Evolutionary conservation across 2,113 vertebrate species (phyloP).

Genomic region (Mobula birostris): DNA sequence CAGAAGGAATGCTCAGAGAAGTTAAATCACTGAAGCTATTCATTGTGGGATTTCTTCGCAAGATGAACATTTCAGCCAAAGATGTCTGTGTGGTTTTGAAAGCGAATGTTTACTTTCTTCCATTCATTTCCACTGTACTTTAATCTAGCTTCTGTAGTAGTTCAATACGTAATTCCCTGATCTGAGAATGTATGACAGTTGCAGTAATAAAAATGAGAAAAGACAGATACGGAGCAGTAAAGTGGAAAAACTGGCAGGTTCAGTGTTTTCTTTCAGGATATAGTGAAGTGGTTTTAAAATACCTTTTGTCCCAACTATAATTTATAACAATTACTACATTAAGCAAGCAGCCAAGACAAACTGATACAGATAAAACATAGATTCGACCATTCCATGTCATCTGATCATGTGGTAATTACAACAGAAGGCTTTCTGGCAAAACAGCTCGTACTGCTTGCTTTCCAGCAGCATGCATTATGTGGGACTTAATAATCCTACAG

Average conservation of each 20-base stretch:
- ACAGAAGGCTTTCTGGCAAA: neutral
- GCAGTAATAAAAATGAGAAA: neutral
- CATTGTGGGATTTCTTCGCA: neutral
- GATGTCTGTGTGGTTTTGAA: neutral
- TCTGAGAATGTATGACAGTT: neutral
- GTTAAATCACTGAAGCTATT: neutral
- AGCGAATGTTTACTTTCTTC: neutral
- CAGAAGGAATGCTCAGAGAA: neutral
- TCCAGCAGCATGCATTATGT: neutral
- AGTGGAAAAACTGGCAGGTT: conserved; percentile 9
- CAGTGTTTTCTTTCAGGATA: neutral
- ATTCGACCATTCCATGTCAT: conserved; percentile 5
- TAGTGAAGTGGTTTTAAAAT: conserved; percentile 13
- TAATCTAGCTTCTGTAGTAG: neutral
- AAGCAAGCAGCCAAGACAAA: conserved; percentile 8
- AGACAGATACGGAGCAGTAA: neutral
- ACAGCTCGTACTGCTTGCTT: neutral
- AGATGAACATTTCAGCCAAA: neutral
- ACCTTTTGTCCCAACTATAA: neutral
- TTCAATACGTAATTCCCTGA: neutral
- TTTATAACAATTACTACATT: conserved; percentile 8
- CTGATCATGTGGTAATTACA: neutral
- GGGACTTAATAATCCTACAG: neutral
- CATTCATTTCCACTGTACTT: neutral
- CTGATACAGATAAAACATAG: too few relatives aligned